Evolutionary conservation across 1,140 invertebrate species (phyloP).

Genomic region (Caerostris darwini): DNA sequence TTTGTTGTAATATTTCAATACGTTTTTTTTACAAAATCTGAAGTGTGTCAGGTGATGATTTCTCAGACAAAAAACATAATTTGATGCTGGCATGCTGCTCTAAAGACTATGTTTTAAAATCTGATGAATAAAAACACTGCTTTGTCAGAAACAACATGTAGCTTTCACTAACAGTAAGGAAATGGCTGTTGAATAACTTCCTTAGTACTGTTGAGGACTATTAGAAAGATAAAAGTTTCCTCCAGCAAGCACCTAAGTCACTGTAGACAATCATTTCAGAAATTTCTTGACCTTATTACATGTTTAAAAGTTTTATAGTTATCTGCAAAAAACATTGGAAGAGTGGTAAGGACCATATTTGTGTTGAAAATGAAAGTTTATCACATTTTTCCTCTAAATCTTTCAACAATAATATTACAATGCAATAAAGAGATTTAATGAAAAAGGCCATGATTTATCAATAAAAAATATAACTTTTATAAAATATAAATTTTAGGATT

Average conservation of each 20-base stretch:
- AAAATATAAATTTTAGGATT: too few relatives aligned
- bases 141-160: neutral
- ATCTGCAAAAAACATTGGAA: too few relatives aligned
- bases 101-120: conserved; percentile 14
- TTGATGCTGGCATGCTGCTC: neutral
- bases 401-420: too few relatives aligned
- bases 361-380: too few relatives aligned
- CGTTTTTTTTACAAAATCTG: too few relatives aligned
- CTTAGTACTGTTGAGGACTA: neutral
- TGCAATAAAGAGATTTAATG: too few relatives aligned
- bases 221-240: neutral
- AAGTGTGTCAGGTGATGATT: neutral
- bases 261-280: neutral
- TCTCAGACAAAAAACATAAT: neutral
- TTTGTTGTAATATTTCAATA: too few relatives aligned
- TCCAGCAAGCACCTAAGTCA: neutral
- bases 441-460: too few relatives aligned
- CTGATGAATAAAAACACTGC: neutral
- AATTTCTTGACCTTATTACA: neutral
- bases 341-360: too few relatives aligned
- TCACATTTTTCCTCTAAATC: too few relatives aligned
- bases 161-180: neutral
- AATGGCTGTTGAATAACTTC: neutral
- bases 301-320: neutral
- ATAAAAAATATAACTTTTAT: too few relatives aligned